These are phyloP conservation scores for Sander lucioperca DNA, from an alignment of 2,113 vertebrate genomes.

Conservation along the genomic window DNA sequence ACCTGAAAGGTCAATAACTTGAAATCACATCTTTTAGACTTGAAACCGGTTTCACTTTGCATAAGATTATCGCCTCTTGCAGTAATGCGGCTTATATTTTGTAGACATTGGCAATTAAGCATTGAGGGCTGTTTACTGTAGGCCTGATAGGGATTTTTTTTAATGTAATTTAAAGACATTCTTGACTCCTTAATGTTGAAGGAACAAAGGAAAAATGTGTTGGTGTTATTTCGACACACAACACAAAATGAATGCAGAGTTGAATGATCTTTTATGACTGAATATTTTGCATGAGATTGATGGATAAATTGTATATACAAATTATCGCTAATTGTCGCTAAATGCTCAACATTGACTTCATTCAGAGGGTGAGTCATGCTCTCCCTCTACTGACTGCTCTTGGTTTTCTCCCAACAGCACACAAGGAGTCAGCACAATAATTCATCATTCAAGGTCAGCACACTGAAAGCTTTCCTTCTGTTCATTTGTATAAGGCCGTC, in stretches of 20 bases:
- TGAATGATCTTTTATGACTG: background rate
- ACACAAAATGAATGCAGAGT: background rate
- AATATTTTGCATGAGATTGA: constrained; percentile 1
- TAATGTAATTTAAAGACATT: constrained; percentile 2
- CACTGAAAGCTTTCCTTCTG: constrained; percentile 15
- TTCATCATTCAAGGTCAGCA: constrained; percentile 39
- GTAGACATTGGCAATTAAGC: constrained; percentile 14
- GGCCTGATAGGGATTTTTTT: constrained; percentile 1
- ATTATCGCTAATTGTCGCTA: background rate
- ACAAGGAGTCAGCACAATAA: background rate
- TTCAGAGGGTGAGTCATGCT: constrained; percentile 13
- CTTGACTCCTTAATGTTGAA: background rate
- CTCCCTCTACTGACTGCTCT: background rate
- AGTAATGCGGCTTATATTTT: constrained; percentile 24
- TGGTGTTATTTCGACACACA: background rate
- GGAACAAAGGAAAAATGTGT: background rate
- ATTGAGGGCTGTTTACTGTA: constrained; percentile 20
- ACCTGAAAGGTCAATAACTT: constrained; percentile 1
- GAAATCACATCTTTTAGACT: background rate
- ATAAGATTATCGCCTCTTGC: constrained; percentile 38
- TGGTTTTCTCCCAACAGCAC: constrained; percentile 1
- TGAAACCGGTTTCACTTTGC: constrained; percentile 5
- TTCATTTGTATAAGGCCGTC: background rate
- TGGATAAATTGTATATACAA: background rate
- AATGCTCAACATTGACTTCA: background rate